These are phyloP conservation scores for Ditula angustiorana DNA, from an alignment of 2,888 invertebrate genomes.

Conservation along the genomic window DNA sequence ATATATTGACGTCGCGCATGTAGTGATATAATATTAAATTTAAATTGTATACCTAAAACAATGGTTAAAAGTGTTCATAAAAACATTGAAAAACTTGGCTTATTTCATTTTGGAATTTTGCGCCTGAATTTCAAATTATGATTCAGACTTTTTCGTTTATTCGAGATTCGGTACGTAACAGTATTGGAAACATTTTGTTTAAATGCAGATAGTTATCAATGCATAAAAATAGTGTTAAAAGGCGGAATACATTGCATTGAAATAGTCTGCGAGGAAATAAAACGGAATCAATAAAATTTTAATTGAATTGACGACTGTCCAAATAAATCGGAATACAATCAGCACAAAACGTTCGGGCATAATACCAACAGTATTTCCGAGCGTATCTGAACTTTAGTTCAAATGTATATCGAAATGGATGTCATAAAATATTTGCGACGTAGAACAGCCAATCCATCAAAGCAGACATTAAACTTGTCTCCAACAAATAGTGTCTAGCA, in stretches of 20 bases:
- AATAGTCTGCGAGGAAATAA: conserved; percentile 8
- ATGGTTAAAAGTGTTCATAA: too few relatives aligned
- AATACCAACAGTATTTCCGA: conserved; percentile 14
- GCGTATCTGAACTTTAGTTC: neutral
- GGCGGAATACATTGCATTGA: neutral
- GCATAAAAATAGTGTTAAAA: neutral
- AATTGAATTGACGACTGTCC: conserved; percentile 38
- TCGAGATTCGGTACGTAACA: neutral
- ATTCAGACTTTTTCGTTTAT: neutral
- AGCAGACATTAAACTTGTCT: conserved; percentile 35
- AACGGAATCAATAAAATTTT: conserved; percentile 26
- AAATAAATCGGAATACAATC: conserved; percentile 37
- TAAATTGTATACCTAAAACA: too few relatives aligned
- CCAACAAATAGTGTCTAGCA: conserved; percentile 38
- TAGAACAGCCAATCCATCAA: conserved; percentile 35
- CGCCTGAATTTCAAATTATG: neutral
- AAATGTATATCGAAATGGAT: neutral
- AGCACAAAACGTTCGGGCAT: conserved; percentile 22
- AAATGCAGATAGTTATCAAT: neutral
- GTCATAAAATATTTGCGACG: neutral
- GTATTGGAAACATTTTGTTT: neutral
- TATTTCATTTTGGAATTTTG: too few relatives aligned
- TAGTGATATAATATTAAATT: too few relatives aligned
- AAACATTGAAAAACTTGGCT: too few relatives aligned
- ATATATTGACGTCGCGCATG: too few relatives aligned